A percentile compares a stretch with the other conserved stretches of the same genome.
Conservation (phyloP, 2,113 vertebrate species). For the Mixornis gularis region DNA sequence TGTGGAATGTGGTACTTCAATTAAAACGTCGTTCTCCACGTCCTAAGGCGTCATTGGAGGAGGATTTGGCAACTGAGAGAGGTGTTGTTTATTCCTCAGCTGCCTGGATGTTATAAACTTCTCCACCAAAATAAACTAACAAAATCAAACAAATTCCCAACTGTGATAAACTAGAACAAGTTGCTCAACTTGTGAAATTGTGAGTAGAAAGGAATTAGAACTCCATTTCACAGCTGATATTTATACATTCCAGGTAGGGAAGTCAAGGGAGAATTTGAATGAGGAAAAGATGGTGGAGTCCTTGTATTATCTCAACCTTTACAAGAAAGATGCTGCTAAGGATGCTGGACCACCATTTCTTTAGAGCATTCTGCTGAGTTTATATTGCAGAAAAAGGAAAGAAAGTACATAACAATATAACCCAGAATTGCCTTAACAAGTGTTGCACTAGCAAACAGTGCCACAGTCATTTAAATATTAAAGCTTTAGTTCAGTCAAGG, state of each 20-base stretch:
- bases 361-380: not conserved
- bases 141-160: not conserved
- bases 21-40: not conserved
- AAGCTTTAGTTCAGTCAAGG: not conserved
- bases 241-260: not conserved
- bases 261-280: not conserved
- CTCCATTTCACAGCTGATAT: not conserved
- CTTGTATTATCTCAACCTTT: not conserved
- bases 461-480: not conserved
- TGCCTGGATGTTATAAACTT: not conserved
- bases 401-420: not conserved
- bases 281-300: not conserved
- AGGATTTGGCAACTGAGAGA: constrained; percentile 5
- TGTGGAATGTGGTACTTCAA: not conserved
- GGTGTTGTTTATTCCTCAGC: not conserved
- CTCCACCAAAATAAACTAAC: constrained; percentile 15
- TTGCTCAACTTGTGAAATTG: not conserved
- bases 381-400: not conserved
- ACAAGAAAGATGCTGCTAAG: not conserved
- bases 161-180: not conserved
- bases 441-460: not conserved
- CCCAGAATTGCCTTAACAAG: not conserved
- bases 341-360: not conserved
- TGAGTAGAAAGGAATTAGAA: not conserved
- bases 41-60: not conserved